A percentile compares a stretch with the other conserved stretches of the same genome.
Evolutionary conservation across 1,140 invertebrate species (phyloP).

Genomic region (Bacillus rossius): DNA sequence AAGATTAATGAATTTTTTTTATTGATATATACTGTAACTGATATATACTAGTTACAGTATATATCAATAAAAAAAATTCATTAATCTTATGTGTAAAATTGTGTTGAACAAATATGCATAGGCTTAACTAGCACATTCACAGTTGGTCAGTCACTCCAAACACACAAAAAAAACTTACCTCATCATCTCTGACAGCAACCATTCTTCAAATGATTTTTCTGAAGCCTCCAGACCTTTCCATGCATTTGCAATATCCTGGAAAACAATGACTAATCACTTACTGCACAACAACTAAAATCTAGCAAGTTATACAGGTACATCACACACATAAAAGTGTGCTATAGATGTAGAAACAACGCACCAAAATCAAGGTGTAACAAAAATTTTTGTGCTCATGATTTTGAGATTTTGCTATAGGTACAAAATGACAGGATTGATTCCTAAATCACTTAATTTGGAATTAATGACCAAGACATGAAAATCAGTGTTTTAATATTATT

Average conservation of each 20-base stretch:
- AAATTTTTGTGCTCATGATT: too few species aligned
- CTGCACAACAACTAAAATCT: neutral
- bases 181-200: conserved; percentile 98
- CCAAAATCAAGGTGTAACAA: too few species aligned
- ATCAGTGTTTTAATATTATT: too few species aligned
- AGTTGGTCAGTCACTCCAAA: neutral
- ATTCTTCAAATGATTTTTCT: conserved; percentile 98
- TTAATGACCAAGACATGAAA: too few species aligned
- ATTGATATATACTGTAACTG: neutral
- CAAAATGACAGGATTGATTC: too few species aligned
- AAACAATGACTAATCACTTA: conserved; percentile 19
- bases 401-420: too few species aligned
- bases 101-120: neutral
- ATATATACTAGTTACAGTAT: neutral
- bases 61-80: too few species aligned
- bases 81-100: neutral
- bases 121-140: neutral
- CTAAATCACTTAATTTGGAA: too few species aligned
- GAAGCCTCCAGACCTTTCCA: conserved; percentile 96
- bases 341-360: neutral
- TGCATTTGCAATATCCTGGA: conserved; percentile 91
- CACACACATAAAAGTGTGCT: neutral
- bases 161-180: conserved; percentile 45
- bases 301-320: too few species aligned
- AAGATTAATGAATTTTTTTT: too few species aligned